Evolutionary conservation across 1,140 invertebrate species (phyloP).

Genomic region (Glossosoma conforme): DNA sequence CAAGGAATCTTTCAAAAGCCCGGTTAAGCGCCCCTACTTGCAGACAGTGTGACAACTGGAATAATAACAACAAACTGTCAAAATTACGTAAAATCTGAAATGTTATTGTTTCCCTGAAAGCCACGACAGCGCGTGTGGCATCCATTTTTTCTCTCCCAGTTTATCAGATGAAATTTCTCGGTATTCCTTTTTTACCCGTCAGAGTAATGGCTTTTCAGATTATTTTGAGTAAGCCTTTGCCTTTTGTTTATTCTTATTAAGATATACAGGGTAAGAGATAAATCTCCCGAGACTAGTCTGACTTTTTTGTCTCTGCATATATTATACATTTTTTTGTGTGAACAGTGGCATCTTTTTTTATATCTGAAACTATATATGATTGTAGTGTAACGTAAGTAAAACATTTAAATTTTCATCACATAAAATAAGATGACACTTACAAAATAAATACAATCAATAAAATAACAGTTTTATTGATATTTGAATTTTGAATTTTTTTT

Average conservation of each 20-base stretch:
- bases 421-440: too few species aligned
- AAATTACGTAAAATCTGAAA: conserved; percentile 20
- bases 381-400: too few species aligned
- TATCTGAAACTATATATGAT: too few species aligned
- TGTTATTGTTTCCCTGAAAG: conserved; percentile 27
- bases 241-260: conserved; percentile 30
- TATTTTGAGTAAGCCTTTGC: conserved; percentile 20
- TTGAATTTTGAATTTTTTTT: too few species aligned
- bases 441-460: too few species aligned
- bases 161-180: conserved; percentile 25
- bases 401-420: too few species aligned
- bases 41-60: conserved; percentile 17
- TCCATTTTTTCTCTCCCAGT: conserved; percentile 15
- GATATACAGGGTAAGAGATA: conserved; percentile 18
- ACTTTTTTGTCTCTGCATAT: too few species aligned
- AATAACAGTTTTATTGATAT: too few species aligned
- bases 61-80: too few species aligned
- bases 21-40: conserved; percentile 8
- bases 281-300: conserved; percentile 18
- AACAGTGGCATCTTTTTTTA: too few species aligned
- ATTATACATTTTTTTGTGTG: too few species aligned
- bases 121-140: conserved; percentile 22
- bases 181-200: conserved; percentile 23
- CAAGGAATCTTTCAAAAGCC: too few species aligned
- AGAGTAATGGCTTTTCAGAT: conserved; percentile 28